Percentiles rank a stretch among this genome's conserved stretches.
Evolutionary conservation across 1,140 invertebrate species (phyloP).

Genomic region (Carcinoscorpius rotundicauda): DNA sequence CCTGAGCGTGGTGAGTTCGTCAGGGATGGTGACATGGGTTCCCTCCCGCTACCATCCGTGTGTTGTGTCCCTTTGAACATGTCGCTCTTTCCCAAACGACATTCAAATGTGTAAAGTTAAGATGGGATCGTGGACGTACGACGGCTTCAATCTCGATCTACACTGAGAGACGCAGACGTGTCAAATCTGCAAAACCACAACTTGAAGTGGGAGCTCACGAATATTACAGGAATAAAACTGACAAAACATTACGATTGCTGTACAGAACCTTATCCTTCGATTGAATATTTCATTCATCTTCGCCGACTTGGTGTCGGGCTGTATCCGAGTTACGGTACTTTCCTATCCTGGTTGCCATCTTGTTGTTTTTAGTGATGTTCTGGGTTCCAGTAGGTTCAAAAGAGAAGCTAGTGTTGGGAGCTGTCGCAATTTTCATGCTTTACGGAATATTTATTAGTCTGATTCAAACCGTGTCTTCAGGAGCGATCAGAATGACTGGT

Average conservation of each 20-base stretch:
- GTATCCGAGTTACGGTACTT: no score
- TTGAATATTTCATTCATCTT: no score
- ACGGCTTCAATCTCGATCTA: constrained; percentile 50
- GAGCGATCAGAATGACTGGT: no score
- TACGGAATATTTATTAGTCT: no score
- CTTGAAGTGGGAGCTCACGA: constrained; percentile 44
- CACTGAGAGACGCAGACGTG: constrained; percentile 23
- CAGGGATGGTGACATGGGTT: constrained; percentile 51
- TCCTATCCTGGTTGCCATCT: no score
- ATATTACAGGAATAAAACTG: constrained; percentile 32
- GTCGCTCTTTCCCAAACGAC: constrained; percentile 54
- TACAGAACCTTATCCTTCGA: constrained; percentile 39
- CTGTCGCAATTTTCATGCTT: no score
- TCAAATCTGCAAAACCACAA: constrained; percentile 28
- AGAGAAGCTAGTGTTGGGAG: no score
- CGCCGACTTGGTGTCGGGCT: no score
- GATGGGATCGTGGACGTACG: constrained; percentile 48
- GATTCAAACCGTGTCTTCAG: no score
- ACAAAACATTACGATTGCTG: constrained; percentile 39
- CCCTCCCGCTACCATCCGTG: constrained; percentile 51
- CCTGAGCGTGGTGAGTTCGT: constrained; percentile 41
- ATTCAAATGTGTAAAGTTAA: constrained; percentile 49
- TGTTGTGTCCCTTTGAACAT: constrained; percentile 53
- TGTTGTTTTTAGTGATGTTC: no score
- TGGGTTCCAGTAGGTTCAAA: no score